A percentile compares a stretch with the other conserved stretches of the same genome.
These are phyloP conservation scores for Cephalophus harveyi DNA, from an alignment of 2,113 vertebrate species.

Conservation along the genomic window DNA sequence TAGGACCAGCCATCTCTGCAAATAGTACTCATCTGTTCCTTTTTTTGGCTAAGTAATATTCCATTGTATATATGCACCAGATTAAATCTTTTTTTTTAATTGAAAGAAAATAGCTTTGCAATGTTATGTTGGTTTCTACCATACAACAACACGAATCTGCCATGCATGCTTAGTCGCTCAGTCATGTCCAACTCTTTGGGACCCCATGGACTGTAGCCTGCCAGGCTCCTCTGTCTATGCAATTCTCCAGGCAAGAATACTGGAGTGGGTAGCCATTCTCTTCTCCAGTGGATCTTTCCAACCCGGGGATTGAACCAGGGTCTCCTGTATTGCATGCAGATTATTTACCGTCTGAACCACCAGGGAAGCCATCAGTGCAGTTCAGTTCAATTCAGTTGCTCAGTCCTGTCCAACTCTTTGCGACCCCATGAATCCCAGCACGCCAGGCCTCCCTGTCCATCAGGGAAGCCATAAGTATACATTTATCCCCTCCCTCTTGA, in stretches of 20 bases:
- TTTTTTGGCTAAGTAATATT: not conserved
- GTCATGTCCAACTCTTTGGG: not conserved
- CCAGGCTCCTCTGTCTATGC: not conserved
- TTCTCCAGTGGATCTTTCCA: not conserved
- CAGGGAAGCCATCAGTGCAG: not conserved
- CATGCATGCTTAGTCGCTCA: not conserved
- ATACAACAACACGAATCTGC: not conserved
- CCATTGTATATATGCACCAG: not conserved
- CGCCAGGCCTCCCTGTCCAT: not conserved
- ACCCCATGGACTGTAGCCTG: not conserved
- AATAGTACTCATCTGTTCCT: not conserved
- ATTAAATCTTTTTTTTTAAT: not conserved
- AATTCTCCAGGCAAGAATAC: not conserved
- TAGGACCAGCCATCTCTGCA: not conserved
- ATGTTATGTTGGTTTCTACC: not conserved
- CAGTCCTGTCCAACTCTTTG: no score
- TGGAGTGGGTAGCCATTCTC: not conserved
- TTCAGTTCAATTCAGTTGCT: no score
- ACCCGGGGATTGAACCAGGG: not conserved
- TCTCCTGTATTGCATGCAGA: not conserved
- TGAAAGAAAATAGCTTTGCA: not conserved
- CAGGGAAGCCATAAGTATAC: not conserved
- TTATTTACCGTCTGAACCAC: not conserved
- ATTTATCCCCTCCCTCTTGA: not conserved
- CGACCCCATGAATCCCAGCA: no score